Percentiles rank a stretch among this genome's conserved stretches.
phyloP scores from a whole-genome alignment of 1,140 invertebrate genomes.

The Andricus grossulariae region DNA sequence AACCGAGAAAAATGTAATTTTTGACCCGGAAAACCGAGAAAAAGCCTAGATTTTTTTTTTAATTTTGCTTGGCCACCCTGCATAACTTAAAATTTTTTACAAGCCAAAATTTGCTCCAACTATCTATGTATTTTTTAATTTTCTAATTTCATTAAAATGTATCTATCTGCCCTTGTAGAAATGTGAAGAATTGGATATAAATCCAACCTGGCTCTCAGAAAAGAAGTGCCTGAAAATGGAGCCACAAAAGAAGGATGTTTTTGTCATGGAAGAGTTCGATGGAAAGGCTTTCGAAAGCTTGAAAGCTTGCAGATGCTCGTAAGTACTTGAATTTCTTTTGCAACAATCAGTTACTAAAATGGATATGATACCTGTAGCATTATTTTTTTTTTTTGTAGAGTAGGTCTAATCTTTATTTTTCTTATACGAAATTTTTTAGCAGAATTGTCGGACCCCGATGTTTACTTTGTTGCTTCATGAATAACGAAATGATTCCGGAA shows the following conservation, averaged over 20 bases:
- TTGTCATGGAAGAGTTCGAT: conserved; percentile 84
- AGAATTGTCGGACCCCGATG: conserved; percentile 88
- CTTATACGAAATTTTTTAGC: conserved; percentile 60
- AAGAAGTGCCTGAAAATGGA: conserved; percentile 71
- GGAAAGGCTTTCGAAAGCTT: conserved; percentile 83
- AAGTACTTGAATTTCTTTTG: conserved; percentile 67
- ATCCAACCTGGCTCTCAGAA: conserved; percentile 76
- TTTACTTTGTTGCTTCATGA: conserved; percentile 84
- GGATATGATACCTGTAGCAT: background rate
- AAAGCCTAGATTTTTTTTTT: too few species aligned
- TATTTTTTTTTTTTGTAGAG: conserved; percentile 30
- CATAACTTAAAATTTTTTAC: too few species aligned
- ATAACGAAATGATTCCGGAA: conserved; percentile 84
- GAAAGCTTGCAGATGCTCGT: conserved; percentile 80
- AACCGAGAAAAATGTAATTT: too few species aligned
- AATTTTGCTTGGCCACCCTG: too few species aligned
- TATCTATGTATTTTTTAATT: too few species aligned
- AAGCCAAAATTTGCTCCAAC: too few species aligned
- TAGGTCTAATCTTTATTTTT: conserved; percentile 29
- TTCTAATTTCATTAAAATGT: conserved; percentile 26
- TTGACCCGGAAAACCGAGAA: too few species aligned
- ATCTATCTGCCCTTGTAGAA: conserved; percentile 67
- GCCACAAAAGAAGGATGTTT: conserved; percentile 83
- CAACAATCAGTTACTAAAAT: too few species aligned
- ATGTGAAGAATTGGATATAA: conserved; percentile 73